These are phyloP conservation scores for Quiscalus mexicanus DNA, from an alignment of 2,113 vertebrate species.

Conservation along the genomic window DNA sequence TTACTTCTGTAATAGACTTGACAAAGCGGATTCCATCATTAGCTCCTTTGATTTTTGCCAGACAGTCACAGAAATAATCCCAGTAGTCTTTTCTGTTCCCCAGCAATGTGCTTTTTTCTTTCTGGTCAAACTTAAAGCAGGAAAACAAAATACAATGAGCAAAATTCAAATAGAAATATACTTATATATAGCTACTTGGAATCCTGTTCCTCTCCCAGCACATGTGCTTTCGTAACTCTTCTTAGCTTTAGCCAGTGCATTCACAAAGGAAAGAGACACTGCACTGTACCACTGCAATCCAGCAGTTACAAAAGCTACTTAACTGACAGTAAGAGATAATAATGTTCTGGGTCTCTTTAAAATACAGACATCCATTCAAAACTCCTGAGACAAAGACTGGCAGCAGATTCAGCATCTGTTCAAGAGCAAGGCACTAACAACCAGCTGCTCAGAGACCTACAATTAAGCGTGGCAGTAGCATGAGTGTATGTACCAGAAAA, in stretches of 20 bases:
- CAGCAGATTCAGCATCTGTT: neutral
- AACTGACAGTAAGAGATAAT: neutral
- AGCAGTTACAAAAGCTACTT: neutral
- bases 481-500: accelerated
- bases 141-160: neutral
- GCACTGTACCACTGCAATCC: neutral
- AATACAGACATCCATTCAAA: neutral
- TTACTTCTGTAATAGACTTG: conserved; percentile 93
- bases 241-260: neutral
- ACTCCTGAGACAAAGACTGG: neutral
- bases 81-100: conserved; percentile 95
- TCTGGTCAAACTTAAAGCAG: conserved; percentile 89
- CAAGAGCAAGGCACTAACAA: neutral
- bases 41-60: conserved; percentile 93
- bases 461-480: neutral
- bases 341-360: neutral
- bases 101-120: conserved; percentile 90
- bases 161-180: neutral
- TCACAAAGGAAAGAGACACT: neutral
- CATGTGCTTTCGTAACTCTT: neutral
- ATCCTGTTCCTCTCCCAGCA: neutral
- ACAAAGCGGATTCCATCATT: conserved; percentile 97
- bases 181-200: neutral
- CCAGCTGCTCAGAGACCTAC: neutral
- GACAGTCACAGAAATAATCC: conserved; percentile 96